Conservation (phyloP, 2,797 vertebrate species). For the Melanotaenia parkinsoni region DNA sequence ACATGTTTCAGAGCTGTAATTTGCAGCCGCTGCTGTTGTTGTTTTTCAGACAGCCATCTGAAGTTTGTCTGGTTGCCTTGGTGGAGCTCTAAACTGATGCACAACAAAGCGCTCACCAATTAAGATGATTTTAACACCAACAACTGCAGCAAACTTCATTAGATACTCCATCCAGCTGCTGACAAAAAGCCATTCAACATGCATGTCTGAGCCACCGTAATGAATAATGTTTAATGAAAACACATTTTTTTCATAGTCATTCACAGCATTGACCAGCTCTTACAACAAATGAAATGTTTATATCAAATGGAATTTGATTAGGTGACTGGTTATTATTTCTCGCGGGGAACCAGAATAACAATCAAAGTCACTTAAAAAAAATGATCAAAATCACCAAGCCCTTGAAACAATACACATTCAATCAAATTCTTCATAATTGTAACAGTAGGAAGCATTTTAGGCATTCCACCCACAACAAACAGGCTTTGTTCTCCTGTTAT, state of each 20-base stretch:
- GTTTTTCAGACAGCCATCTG: constrained; percentile 70
- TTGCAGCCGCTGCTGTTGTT: constrained; percentile 75
- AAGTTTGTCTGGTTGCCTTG: constrained; percentile 71
- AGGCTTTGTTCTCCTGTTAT: constrained; percentile 87
- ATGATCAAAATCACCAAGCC: constrained; percentile 76
- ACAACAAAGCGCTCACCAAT: constrained; percentile 78
- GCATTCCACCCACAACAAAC: constrained; percentile 84
- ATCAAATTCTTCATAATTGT: constrained; percentile 84
- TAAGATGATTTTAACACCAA: constrained; percentile 81
- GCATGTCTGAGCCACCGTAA: constrained; percentile 65
- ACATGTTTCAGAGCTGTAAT: constrained; percentile 73
- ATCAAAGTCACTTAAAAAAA: constrained; percentile 66
- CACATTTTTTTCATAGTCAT: constrained; percentile 33
- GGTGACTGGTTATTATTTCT: constrained; percentile 75
- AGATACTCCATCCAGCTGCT: constrained; percentile 71
- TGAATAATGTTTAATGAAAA: constrained; percentile 76
- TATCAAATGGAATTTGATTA: constrained; percentile 77
- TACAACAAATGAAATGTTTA: constrained; percentile 73
- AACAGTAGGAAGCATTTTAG: constrained; percentile 84
- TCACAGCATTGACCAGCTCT: constrained; percentile 53
- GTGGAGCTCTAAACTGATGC: constrained; percentile 70
- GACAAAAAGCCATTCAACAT: constrained; percentile 69
- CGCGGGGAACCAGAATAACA: constrained; percentile 67
- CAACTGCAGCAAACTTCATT: constrained; percentile 81
- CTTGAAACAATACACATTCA: constrained; percentile 84